Evolutionary conservation across 1,140 invertebrate species (phyloP), one percentile per base, ranked within the genome.

Genomic region (Drusus annulatus): DNA sequence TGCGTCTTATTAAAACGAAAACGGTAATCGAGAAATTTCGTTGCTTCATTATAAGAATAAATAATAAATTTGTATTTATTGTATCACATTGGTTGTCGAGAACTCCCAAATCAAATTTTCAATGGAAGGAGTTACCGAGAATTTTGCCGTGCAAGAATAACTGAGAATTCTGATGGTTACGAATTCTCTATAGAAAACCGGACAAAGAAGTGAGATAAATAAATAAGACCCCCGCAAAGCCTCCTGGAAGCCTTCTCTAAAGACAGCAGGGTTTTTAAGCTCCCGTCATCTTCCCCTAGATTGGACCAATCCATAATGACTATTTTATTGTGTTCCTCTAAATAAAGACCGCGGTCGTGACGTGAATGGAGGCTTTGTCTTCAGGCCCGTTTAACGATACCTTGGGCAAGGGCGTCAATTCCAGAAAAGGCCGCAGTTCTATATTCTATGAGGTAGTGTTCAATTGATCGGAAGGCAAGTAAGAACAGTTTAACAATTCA

Each of bases 291-390:
- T 5, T 17, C 68, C 23, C 50, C 17, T 25, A 21, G 16, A 75
- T 75, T 75, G 52, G 54, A 31, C 52, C 52, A 75, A 17, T 5
- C n/a, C 71, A 58, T 75, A 75, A 75, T 75, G 71, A 75, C 51
- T 54, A 58, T 56, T 75, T 75, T 75, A 75, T 75, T 75, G 52
- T 75, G 71, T 58, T 75, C 31, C 71, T 75, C 71, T 58, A 75
- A 75, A 75, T 75, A 75, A 75, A 58, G 71, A 36, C 71, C 16
- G n/a, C 2, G 52, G 15, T 31, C 71, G 71, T 75, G 71, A 75
- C 54, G 52, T 56, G 71, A 75, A 75, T 75, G 4, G 25, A 65
- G 52, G 45, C 50, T 52, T 52, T 71, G 68, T 71, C 19, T 71
- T 71, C 17, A 10, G 2, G n/a, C 23, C 68, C 25, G 36, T 45